phyloP scores from a whole-genome alignment of 2,113 vertebrate genomes.

The Tragelaphus imberbis region DNA sequence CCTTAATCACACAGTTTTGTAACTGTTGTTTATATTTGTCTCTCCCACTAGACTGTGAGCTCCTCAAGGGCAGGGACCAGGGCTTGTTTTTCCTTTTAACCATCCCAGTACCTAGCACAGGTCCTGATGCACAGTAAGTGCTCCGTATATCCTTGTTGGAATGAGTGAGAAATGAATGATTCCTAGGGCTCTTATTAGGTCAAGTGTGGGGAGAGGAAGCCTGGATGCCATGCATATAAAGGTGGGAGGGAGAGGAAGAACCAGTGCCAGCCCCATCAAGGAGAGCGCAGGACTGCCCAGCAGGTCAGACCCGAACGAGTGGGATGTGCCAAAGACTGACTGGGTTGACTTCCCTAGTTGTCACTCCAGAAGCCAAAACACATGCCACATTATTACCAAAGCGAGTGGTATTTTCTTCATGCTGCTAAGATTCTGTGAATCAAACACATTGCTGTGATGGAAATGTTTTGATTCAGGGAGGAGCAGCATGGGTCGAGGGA shows the following conservation, averaged over 20 bases:
- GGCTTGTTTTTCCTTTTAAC: constrained; percentile 29
- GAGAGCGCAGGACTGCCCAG: background rate
- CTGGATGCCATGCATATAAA: background rate
- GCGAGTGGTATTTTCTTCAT: background rate
- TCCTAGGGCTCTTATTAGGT: background rate
- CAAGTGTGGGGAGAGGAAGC: background rate
- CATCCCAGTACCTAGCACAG: background rate
- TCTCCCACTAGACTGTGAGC: constrained; percentile 33
- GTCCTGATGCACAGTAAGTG: background rate
- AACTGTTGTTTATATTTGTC: constrained; percentile 4
- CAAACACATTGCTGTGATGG: background rate
- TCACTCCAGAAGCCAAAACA: background rate
- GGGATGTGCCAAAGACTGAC: background rate
- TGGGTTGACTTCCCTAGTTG: background rate
- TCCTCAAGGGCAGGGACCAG: constrained; percentile 31
- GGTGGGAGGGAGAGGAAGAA: background rate
- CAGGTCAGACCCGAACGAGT: background rate
- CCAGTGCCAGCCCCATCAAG: background rate
- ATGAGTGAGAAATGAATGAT: background rate
- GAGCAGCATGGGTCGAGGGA: background rate
- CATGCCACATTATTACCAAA: background rate
- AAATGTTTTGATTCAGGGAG: constrained; percentile 9
- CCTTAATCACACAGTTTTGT: background rate
- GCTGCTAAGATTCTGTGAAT: background rate
- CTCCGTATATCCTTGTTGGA: background rate